phyloP scores from a whole-genome alignment of 1,140 invertebrate genomes.

The Lucilia sericata region DNA sequence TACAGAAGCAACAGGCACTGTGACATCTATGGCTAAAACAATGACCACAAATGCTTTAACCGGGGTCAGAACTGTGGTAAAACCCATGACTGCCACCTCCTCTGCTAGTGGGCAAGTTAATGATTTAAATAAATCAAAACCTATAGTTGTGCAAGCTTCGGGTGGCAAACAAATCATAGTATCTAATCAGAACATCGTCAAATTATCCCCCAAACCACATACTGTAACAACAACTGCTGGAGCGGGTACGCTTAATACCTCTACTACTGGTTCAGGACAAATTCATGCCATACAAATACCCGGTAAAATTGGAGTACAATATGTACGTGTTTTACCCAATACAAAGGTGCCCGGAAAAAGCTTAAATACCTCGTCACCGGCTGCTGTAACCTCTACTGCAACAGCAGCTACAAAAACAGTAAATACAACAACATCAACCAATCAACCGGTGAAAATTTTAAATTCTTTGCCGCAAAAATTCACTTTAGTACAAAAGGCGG shows the following conservation, averaged over 20 bases:
- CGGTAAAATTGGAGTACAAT: conserved; percentile 62
- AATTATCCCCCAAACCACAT: conserved; percentile 57
- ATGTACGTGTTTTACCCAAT: conserved; percentile 58
- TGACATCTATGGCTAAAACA: conserved; percentile 18
- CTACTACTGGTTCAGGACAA: conserved; percentile 43
- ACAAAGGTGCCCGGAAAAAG: neutral
- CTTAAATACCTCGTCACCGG: neutral
- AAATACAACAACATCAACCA: neutral
- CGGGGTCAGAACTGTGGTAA: conserved; percentile 12
- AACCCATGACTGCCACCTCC: conserved; percentile 32
- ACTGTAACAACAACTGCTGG: neutral
- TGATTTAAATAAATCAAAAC: conserved; percentile 24
- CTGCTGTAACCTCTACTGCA: conserved; percentile 28
- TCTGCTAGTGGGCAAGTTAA: neutral
- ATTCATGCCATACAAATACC: conserved; percentile 59
- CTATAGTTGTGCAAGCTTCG: conserved; percentile 53
- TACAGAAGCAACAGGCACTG: neutral
- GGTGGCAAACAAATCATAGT: conserved; percentile 61
- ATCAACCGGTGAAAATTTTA: conserved; percentile 45
- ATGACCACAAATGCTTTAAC: conserved; percentile 42
- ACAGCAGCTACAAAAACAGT: conserved; percentile 17
- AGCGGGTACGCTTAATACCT: neutral
- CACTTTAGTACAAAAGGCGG: conserved; percentile 47
- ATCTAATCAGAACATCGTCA: conserved; percentile 59
- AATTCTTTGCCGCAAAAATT: conserved; percentile 47